Conservation (phyloP, 2,888 invertebrate genomes). For the Oscheius sp. region DNA sequence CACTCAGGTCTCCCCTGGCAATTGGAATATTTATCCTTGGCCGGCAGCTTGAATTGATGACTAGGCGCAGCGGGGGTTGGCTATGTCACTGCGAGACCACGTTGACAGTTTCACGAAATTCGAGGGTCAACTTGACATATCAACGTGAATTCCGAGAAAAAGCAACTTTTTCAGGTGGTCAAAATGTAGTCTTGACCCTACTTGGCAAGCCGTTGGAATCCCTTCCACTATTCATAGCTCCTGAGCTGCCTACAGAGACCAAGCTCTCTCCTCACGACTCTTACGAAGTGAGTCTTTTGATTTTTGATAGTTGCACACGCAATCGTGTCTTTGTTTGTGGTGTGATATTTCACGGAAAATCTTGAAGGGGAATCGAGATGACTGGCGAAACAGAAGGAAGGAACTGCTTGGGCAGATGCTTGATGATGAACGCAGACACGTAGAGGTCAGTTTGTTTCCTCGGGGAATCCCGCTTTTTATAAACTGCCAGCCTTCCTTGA, state of each 20-base stretch:
- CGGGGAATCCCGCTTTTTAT: background rate
- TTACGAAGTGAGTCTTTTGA: slow-evolving; percentile 7
- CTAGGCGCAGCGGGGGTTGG: slow-evolving; percentile 22
- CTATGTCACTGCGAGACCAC: slow-evolving; percentile 26
- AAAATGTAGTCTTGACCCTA: slow-evolving; percentile 58
- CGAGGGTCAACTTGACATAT: background rate
- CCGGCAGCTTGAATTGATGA: slow-evolving; percentile 35
- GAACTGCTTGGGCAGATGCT: slow-evolving; percentile 90
- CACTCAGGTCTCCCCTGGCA: slow-evolving; percentile 33
- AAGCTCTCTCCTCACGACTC: slow-evolving; percentile 19
- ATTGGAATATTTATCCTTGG: slow-evolving; percentile 37
- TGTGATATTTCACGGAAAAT: no score
- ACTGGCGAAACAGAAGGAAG: slow-evolving; percentile 79
- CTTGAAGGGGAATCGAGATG: slow-evolving; percentile 12
- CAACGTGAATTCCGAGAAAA: background rate
- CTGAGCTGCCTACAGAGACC: slow-evolving; percentile 18
- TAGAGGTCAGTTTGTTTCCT: slow-evolving; percentile 54
- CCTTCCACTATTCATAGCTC: slow-evolving; percentile 31
- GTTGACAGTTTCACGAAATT: slow-evolving; percentile 19
- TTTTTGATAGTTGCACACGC: background rate
- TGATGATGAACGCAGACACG: slow-evolving; percentile 64
- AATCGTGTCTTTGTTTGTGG: no score
- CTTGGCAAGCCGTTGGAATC: slow-evolving; percentile 66
- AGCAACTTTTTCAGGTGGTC: slow-evolving; percentile 22
- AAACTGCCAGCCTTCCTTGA: background rate